These are phyloP conservation scores for Lymantria monacha DNA, from an alignment of 2,888 invertebrate species.

Conservation along the genomic window DNA sequence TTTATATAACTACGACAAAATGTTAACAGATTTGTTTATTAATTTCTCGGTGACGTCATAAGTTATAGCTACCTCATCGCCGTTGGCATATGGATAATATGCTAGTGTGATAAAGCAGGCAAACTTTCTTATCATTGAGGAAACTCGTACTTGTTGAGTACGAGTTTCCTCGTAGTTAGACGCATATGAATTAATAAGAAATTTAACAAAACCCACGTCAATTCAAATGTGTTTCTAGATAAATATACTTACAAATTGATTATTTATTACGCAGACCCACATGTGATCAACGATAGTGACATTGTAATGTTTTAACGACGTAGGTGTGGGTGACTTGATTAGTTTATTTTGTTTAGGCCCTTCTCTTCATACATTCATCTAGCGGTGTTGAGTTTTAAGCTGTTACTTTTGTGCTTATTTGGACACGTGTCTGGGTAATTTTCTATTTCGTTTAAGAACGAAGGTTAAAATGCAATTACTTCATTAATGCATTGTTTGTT, in stretches of 20 bases:
- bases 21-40: too few species aligned
- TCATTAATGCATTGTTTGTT: too few species aligned
- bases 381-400: background rate
- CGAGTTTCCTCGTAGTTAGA: too few species aligned
- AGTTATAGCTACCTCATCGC: too few species aligned
- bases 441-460: too few species aligned
- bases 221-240: background rate
- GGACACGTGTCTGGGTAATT: background rate
- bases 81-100: too few species aligned
- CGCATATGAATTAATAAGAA: background rate
- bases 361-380: constrained; percentile 25
- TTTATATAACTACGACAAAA: too few species aligned
- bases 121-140: too few species aligned
- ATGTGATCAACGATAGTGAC: constrained; percentile 33
- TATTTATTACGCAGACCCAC: constrained; percentile 17
- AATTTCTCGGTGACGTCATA: too few species aligned
- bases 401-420: background rate
- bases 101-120: too few species aligned
- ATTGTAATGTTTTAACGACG: constrained; percentile 47
- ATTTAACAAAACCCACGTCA: constrained; percentile 3
- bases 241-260: constrained; percentile 10
- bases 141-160: too few species aligned
- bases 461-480: too few species aligned
- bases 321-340: constrained; percentile 42
- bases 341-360: constrained; percentile 56